Conservation (phyloP, 2,888 invertebrate species). For the Xylocampa areola region DNA sequence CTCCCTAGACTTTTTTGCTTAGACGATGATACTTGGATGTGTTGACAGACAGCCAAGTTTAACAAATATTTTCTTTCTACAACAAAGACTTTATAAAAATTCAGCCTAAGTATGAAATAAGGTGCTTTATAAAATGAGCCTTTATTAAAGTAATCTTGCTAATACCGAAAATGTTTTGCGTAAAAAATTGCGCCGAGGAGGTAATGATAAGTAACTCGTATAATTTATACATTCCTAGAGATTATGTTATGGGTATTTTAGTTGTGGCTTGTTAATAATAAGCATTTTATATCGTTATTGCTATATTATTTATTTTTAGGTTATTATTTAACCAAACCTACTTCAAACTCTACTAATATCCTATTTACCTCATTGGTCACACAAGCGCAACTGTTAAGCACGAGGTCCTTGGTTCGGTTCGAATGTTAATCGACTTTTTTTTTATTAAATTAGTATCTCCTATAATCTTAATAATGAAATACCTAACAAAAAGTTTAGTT, state of each 20-base stretch:
- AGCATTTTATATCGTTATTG: no score
- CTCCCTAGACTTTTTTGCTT: background rate
- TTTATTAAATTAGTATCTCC: no score
- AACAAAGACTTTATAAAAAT: slow-evolving; percentile 24
- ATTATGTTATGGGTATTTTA: slow-evolving; percentile 26
- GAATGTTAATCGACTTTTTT: no score
- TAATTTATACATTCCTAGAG: slow-evolving; percentile 46
- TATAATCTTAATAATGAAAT: no score
- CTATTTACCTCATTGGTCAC: no score
- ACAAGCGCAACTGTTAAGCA: no score
- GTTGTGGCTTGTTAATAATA: slow-evolving; percentile 30
- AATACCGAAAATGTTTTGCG: slow-evolving; percentile 47
- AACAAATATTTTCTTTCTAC: slow-evolving; percentile 7
- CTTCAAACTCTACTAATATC: no score
- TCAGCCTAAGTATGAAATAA: slow-evolving; percentile 34
- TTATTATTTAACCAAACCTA: no score
- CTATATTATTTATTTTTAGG: no score
- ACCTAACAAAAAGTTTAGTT: no score
- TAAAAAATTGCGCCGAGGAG: slow-evolving; percentile 33
- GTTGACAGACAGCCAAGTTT: slow-evolving; percentile 6
- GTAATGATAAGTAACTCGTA: slow-evolving; percentile 44
- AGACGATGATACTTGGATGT: background rate
- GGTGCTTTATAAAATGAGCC: slow-evolving; percentile 37
- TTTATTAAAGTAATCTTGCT: slow-evolving; percentile 48
- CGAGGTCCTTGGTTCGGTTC: no score